A percentile compares a stretch with the other conserved stretches of the same genome.
Evolutionary conservation across 2,888 invertebrate species (phyloP).

Genomic region (Ophioninae sp.): DNA sequence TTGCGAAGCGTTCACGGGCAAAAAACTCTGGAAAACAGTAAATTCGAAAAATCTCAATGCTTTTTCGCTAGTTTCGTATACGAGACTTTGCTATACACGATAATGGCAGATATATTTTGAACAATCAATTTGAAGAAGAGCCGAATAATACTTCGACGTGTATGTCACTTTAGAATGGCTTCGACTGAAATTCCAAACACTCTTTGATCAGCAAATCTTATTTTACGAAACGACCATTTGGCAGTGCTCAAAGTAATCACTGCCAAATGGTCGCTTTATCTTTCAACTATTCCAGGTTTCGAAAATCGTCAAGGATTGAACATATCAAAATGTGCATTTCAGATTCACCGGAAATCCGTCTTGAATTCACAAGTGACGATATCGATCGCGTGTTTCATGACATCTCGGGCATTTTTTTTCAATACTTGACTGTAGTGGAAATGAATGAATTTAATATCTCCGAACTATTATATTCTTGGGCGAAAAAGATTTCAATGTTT

Average conservation of each 20-base stretch:
- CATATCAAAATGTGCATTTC: neutral
- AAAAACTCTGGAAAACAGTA: constrained; percentile 67
- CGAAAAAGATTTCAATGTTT: neutral
- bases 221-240: neutral
- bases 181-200: too few species aligned
- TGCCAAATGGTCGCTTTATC: neutral
- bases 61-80: neutral
- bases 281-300: neutral
- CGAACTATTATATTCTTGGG: too few species aligned
- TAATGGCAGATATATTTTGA: too few species aligned
- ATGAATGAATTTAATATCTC: too few species aligned
- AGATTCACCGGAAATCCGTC: neutral
- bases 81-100: too few species aligned
- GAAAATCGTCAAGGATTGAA: neutral
- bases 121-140: too few species aligned
- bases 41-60: neutral
- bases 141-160: too few species aligned
- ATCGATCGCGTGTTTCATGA: neutral
- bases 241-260: neutral
- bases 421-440: neutral
- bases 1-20: constrained; percentile 64
- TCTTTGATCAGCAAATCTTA: too few species aligned
- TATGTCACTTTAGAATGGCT: too few species aligned
- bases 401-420: neutral
- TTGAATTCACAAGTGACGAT: neutral